Base-by-base conservation (phyloP, 2,888 invertebrate species). In the Halictus ligatus region DNA sequence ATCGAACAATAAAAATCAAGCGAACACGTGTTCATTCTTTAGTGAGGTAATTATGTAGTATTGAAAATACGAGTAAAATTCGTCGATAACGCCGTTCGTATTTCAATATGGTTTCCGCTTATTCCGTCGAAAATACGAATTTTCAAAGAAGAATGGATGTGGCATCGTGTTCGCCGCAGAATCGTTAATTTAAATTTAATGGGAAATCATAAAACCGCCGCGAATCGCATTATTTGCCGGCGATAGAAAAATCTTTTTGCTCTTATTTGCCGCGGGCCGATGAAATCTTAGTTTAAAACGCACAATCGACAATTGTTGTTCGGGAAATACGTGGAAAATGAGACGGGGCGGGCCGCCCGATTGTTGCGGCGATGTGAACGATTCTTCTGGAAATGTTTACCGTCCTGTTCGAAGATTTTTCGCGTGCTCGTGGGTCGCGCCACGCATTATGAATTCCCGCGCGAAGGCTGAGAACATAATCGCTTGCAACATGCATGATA, bases 381-480 rank as follows among this genome's bases (percentile, higher is more conserved):
- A 64, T 67, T 21, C 71, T 29, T 67, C 71, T 67, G 43, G 15
- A 13, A 73, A 72, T 75, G 43, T 48, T 64, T 25, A 80, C 13
- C 64, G 77, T 72, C 58, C 15, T 54, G 15, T 54, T 46, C 15
- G 18, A 67, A 79, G 78, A 60, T 83, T 81, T 81, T 85, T 84
- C 84, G 58, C 83, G 77, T 75, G 40, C 46, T 71, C 64, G 77
- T 40, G 78, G 81, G 29, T 78, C 81, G 78, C 86, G 84, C 80
- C 83, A 69, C 54, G 84, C 78, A 89, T 89, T 88, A 90, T 81
- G 89, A 89, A 86, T 89, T 84, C 85, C 69, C 80, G 80, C 71
- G 81, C 73, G 77, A 78, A 75, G 78, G 69, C 73, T 69, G 80
- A 72, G 87, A 78, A 80, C 84, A 88, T 89, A 90, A 90, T 90